Base-by-base conservation (phyloP, 2,113 vertebrate genomes). In the Dissostichus mawsoni region DNA sequence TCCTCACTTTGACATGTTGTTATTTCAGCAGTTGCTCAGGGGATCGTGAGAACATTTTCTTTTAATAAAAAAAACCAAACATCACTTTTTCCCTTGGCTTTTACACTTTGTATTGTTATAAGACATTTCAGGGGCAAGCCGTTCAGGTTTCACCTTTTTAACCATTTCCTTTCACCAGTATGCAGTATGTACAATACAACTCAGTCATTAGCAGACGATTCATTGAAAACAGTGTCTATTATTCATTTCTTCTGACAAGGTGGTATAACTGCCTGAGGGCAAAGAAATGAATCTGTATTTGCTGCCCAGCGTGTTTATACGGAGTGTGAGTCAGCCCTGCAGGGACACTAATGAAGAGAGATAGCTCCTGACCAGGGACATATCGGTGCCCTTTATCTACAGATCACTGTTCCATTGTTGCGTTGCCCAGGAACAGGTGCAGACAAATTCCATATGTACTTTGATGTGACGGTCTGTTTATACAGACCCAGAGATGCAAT, bases 1-100 rank as follows among this genome's bases (percentile, higher is more conserved):
- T 82, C 61, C 81, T 86, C 65, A 17, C 85, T 83, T 66, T 88
- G 88, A 87, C 80, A 68, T 57, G 52, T 62, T 2, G n/a, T 71
- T 61, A 62, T 83, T 79, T 76, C 74, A 78, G 80, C 68, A 74
- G 57, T 41, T 75, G 69, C 89, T 83, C 86, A 3, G 69, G 76
- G 79, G 78, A 84, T 68, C 3, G 18, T 7, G 52, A 65, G 44
- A 45, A 69, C 48, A n/a, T 67, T 80, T 80, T 61, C 67, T 52
- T 17, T 17, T 23, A 12, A 48, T 23, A 17, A 75, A 68, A 72
- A 53, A 8, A 41, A 41, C 36, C 36, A 41, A 55, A 62, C 13
- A 11, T 5, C 29, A 3, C 61, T 33, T 55, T 13, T 20, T 3
- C 17, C 2, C 13, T 45, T 4, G 53, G 12, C 53, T 57, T 51